A percentile compares a stretch with the other conserved stretches of the same genome.
Conservation (phyloP, 30 jellyfish, hydroid and myxozoan species). For the Chrysaora quinquecirrha region DNA sequence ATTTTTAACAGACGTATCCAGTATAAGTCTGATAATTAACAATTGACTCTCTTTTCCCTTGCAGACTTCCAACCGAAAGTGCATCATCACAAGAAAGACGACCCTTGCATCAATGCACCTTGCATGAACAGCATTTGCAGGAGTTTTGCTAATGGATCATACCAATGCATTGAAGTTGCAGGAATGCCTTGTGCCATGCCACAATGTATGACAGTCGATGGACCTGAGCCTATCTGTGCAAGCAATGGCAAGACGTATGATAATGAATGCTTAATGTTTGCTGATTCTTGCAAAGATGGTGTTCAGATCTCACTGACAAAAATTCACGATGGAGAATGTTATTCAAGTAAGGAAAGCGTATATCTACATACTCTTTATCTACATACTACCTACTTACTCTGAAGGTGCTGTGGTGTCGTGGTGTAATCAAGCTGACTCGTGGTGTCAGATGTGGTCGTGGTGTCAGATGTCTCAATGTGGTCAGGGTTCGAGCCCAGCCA, state of each 20-base stretch:
- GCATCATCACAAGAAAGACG: constrained; percentile 10
- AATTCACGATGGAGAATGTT: constrained; percentile 70
- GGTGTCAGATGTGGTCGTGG: no score
- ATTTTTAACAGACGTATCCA: no score
- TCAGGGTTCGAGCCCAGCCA: no score
- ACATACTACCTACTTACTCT: no score
- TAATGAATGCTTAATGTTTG: constrained; percentile 61
- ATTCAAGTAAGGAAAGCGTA: constrained; percentile 46
- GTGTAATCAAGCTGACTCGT: no score
- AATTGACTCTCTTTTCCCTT: no score
- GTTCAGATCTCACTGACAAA: constrained; percentile 33
- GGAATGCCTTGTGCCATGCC: constrained; percentile 69
- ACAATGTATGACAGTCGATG: constrained; percentile 48
- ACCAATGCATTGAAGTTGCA: constrained; percentile 36
- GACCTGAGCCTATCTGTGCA: constrained; percentile 66
- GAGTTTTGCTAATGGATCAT: constrained; percentile 56
- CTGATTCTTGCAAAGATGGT: constrained; percentile 60
- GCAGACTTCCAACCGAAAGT: not conserved
- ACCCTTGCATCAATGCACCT: constrained; percentile 68
- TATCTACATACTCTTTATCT: no score
- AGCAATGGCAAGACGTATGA: constrained; percentile 61
- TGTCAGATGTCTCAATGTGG: no score
- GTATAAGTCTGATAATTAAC: no score
- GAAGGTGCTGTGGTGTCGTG: no score
- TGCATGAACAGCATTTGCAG: constrained; percentile 67